Evolutionary conservation across 2,797 vertebrate genomes (phyloP).

Genomic region (Propithecus perrieri): DNA sequence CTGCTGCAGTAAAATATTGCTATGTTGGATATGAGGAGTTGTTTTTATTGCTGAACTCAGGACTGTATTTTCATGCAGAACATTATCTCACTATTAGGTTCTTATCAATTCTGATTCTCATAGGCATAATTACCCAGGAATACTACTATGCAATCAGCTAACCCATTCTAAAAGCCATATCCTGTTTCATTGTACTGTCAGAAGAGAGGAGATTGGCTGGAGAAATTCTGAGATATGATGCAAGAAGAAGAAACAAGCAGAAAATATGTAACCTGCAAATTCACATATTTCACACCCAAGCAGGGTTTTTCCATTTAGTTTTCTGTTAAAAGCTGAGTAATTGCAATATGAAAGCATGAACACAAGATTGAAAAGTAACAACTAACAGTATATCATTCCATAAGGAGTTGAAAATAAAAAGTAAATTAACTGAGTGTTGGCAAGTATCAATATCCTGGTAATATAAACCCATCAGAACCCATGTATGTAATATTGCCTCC

Average conservation of each 20-base stretch:
- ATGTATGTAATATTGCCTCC: slow-evolving; percentile 60
- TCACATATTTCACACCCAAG: slow-evolving; percentile 65
- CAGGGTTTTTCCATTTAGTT: slow-evolving; percentile 73
- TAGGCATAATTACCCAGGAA: not conserved
- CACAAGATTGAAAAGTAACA: slow-evolving; percentile 75
- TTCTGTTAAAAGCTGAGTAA: slow-evolving; percentile 79
- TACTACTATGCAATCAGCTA: not conserved
- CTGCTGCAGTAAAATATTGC: not conserved
- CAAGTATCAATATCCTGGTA: slow-evolving; percentile 69
- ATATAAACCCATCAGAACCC: slow-evolving; percentile 70
- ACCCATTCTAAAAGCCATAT: not conserved
- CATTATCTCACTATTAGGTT: not conserved
- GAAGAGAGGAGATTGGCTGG: not conserved
- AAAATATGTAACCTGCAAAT: slow-evolving; percentile 56
- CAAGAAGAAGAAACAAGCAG: slow-evolving; percentile 30
- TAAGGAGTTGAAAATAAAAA: slow-evolving; percentile 76
- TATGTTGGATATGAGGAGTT: not conserved
- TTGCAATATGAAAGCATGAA: slow-evolving; percentile 68
- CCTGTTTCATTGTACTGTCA: not conserved
- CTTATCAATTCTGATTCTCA: not conserved
- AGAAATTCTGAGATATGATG: slow-evolving; percentile 14
- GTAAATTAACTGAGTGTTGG: slow-evolving; percentile 71
- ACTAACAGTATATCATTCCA: slow-evolving; percentile 61
- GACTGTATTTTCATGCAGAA: slow-evolving; percentile 23
- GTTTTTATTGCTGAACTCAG: not conserved